phyloP scores from a whole-genome alignment of 2,797 vertebrate species.

The Chaetodon trifasciatus region DNA sequence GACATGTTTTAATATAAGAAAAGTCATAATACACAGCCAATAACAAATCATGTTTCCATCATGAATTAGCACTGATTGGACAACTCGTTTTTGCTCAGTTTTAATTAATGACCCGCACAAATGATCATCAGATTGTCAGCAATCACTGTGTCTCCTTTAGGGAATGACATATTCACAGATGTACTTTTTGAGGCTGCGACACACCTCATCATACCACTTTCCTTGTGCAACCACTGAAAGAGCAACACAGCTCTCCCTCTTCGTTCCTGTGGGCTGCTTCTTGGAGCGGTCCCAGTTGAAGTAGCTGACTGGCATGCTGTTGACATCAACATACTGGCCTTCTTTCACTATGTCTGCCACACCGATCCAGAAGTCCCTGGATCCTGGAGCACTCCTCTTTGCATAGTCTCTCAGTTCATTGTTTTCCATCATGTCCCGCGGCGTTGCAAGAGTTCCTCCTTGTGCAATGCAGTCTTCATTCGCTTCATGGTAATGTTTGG shows the following conservation, averaged over 20 bases:
- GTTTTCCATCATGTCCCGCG: conserved; percentile 89
- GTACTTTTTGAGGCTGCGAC: conserved; percentile 93
- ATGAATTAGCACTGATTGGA: conserved; percentile 14
- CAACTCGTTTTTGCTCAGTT: conserved; percentile 23
- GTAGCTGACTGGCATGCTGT: conserved; percentile 89
- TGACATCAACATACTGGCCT: conserved; percentile 96
- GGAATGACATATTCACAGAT: conserved; percentile 97
- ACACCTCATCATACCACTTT: conserved; percentile 95
- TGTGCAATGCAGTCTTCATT: conserved; percentile 97
- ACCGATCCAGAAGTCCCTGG: conserved; percentile 94
- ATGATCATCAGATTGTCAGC: conserved; percentile 34
- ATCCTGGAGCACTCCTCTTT: conserved; percentile 87
- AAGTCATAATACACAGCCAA: not conserved
- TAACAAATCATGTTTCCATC: not conserved
- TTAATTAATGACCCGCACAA: conserved; percentile 42
- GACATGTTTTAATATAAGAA: not conserved
- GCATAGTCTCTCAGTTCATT: conserved; percentile 90
- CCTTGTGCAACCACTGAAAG: conserved; percentile 91
- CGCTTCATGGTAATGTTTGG: conserved; percentile 95
- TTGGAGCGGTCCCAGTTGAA: conserved; percentile 94
- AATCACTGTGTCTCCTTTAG: conserved; percentile 62
- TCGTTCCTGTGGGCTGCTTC: conserved; percentile 92
- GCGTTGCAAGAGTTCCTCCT: conserved; percentile 93
- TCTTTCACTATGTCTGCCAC: conserved; percentile 94
- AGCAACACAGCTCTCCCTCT: conserved; percentile 92